Conservation (phyloP, 2,888 invertebrate genomes). For the Drosophila rubida region DNA sequence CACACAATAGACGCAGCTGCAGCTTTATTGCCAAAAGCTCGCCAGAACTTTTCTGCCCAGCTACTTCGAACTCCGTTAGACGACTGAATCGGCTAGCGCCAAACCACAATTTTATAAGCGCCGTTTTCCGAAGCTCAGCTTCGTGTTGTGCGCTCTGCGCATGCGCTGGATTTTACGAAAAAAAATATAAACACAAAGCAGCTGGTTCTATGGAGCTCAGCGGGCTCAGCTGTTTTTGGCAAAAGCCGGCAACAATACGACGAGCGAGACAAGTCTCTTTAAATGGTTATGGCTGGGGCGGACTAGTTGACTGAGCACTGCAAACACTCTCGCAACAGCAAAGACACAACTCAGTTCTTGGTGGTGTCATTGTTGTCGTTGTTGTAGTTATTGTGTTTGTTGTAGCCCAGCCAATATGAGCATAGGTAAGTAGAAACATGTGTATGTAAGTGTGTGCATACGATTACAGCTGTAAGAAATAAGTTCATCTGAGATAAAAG, state of each 20-base stretch:
- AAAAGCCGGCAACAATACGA: constrained; percentile 76
- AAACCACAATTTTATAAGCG: constrained; percentile 66
- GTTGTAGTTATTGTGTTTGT: constrained; percentile 5
- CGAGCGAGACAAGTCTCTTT: constrained; percentile 36
- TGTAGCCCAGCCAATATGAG: neutral
- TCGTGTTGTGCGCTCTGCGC: constrained; percentile 57
- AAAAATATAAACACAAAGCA: constrained; percentile 77
- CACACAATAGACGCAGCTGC: constrained; percentile 33
- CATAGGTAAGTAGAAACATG: neutral
- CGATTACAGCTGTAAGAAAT: constrained; percentile 2
- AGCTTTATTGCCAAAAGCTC: constrained; percentile 53
- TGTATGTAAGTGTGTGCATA: neutral
- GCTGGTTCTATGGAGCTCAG: constrained; percentile 44
- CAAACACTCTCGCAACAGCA: constrained; percentile 30
- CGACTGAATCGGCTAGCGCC: constrained; percentile 64
- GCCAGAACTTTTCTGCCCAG: constrained; percentile 66
- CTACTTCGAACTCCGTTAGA: constrained; percentile 74
- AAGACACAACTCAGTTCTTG: constrained; percentile 23
- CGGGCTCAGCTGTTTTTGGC: constrained; percentile 64
- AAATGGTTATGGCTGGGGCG: constrained; percentile 21
- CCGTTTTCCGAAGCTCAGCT: constrained; percentile 60
- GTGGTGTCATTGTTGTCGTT: constrained; percentile 1
- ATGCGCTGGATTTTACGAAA: constrained; percentile 38
- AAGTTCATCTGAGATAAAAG: constrained; percentile 19
- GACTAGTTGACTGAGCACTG: constrained; percentile 32